Evolutionary conservation across 2,888 invertebrate genomes (phyloP).

Genomic region (Parelbella ahira): DNA sequence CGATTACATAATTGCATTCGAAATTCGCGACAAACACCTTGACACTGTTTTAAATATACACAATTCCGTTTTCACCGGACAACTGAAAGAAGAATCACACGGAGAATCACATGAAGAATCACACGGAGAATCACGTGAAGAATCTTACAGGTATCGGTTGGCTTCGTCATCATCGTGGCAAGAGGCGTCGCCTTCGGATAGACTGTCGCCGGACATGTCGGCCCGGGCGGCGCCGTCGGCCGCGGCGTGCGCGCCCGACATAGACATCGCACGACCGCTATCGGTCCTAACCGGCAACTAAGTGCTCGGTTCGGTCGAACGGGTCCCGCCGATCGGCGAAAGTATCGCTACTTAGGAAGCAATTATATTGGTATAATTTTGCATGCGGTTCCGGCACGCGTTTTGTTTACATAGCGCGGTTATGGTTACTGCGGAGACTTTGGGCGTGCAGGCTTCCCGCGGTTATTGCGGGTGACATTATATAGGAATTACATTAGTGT

Average conservation of each 20-base stretch:
- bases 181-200: constrained; percentile 42
- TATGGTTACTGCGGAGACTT: too few species aligned
- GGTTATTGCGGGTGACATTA: too few species aligned
- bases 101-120: too few species aligned
- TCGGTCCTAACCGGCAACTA: constrained; percentile 29
- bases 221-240: too few species aligned
- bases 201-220: constrained; percentile 63
- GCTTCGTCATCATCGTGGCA: constrained; percentile 32
- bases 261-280: constrained; percentile 31
- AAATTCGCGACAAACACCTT: neutral
- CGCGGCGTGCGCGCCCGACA: constrained; percentile 40
- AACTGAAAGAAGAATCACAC: too few species aligned
- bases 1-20: neutral
- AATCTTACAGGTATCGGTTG: constrained; percentile 30
- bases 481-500: too few species aligned
- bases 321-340: constrained; percentile 40
- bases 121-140: too few species aligned
- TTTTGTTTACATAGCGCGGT: constrained; percentile 27
- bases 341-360: constrained; percentile 35
- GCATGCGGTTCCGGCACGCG: constrained; percentile 34
- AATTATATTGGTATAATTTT: constrained; percentile 37
- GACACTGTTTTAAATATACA: constrained; percentile 1
- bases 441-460: too few species aligned
- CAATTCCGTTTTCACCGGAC: too few species aligned
- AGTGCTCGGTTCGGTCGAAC: constrained; percentile 43